Conservation (phyloP, 2,113 vertebrate genomes). For the Cercocebus atys region DNA sequence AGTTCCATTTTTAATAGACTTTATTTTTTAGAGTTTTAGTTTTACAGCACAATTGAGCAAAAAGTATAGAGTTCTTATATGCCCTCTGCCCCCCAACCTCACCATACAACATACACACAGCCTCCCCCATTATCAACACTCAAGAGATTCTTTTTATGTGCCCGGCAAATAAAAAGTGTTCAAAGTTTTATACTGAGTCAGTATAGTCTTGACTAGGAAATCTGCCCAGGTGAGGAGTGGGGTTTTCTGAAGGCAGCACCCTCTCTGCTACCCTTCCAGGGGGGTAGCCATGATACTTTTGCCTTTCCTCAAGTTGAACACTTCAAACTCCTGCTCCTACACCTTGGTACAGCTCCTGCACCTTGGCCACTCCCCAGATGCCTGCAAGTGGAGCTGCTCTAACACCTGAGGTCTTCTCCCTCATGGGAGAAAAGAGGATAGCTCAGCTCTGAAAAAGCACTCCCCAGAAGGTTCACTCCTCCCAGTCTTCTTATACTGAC, state of each 20-base stretch:
- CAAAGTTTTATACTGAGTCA: neutral
- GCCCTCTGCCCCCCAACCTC: neutral
- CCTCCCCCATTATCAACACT: neutral
- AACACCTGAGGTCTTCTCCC: neutral
- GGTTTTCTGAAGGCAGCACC: neutral
- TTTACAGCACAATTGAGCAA: neutral
- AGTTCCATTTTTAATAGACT: neutral
- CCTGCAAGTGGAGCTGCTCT: neutral
- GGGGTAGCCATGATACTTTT: neutral
- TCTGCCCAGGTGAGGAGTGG: neutral
- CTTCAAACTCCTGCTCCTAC: neutral
- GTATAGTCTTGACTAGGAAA: neutral
- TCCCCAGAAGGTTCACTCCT: neutral
- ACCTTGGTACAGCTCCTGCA: neutral
- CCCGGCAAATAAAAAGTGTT: neutral
- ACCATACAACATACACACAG: neutral
- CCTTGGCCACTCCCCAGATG: neutral
- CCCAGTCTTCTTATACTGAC: neutral
- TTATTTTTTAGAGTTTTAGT: neutral
- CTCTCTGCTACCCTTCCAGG: neutral
- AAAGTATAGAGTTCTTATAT: neutral
- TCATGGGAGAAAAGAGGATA: neutral
- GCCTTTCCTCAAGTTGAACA: neutral
- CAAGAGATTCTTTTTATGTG: neutral
- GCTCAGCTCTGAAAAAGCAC: neutral